Evolutionary conservation across 2,888 invertebrate species (phyloP).

Genomic region (Amiota mariae): DNA sequence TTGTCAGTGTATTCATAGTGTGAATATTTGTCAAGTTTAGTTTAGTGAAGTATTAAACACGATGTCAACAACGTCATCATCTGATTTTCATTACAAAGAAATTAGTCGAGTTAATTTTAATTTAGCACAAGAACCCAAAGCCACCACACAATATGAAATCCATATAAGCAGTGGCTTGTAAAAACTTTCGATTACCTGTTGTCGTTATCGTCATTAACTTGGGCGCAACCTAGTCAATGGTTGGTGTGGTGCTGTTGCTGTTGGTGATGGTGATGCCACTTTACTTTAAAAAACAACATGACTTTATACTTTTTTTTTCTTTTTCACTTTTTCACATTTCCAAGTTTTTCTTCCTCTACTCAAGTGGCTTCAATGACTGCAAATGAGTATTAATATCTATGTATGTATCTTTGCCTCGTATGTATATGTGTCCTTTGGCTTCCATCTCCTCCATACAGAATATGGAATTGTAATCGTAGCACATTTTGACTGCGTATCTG

Average conservation of each 20-base stretch:
- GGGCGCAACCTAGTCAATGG: too few relatives aligned
- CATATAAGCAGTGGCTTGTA: too few relatives aligned
- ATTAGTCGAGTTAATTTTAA: background rate
- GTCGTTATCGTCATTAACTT: background rate
- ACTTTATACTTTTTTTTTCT: too few relatives aligned
- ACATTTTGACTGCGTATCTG: background rate
- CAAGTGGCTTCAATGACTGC: background rate
- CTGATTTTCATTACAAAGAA: constrained; percentile 13
- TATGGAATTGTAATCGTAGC: background rate
- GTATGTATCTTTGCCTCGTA: background rate
- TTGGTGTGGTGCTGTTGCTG: background rate
- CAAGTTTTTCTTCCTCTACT: too few relatives aligned
- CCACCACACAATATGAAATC: too few relatives aligned
- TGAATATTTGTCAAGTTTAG: background rate
- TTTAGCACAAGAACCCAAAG: too few relatives aligned
- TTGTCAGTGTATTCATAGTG: background rate
- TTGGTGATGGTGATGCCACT: too few relatives aligned
- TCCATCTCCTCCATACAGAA: background rate
- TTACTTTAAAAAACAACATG: too few relatives aligned
- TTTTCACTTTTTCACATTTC: too few relatives aligned
- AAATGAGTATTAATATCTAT: background rate
- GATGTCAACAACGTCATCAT: background rate
- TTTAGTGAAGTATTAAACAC: background rate
- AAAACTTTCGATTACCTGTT: constrained; percentile 1
- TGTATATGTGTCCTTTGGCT: too few relatives aligned